Percentiles rank a stretch among this genome's conserved stretches.
Conservation (phyloP, 2,888 invertebrate species). For the Pterobdella sp. region DNA sequence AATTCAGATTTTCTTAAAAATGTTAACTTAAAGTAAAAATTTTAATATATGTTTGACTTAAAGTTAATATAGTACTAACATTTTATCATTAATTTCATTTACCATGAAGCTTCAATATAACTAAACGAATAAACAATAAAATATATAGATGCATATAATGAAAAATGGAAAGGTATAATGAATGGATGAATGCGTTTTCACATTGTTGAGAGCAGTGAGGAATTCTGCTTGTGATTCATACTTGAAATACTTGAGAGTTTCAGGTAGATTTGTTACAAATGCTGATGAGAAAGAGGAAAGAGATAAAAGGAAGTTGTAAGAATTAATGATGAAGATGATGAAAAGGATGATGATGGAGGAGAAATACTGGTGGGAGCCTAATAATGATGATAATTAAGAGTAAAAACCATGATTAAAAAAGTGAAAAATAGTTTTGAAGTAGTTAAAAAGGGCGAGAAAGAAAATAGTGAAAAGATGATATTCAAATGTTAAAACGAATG, state of each 20-base stretch:
- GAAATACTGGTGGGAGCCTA: not conserved
- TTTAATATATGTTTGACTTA: too few relatives aligned
- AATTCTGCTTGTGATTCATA: slow-evolving; percentile 13
- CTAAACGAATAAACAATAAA: too few relatives aligned
- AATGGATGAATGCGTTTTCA: too few relatives aligned
- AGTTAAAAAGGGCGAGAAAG: not conserved
- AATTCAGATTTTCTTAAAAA: too few relatives aligned
- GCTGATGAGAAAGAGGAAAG: not conserved
- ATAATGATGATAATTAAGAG: not conserved
- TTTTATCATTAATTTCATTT: too few relatives aligned
- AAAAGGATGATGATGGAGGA: not conserved
- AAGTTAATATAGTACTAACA: too few relatives aligned
- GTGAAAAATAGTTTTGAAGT: not conserved
- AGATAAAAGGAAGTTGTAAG: not conserved
- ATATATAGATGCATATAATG: too few relatives aligned
- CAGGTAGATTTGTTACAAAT: not conserved
- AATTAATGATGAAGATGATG: not conserved
- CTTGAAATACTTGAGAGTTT: not conserved
- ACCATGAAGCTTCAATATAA: too few relatives aligned
- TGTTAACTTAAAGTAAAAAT: too few relatives aligned
- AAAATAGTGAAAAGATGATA: not conserved
- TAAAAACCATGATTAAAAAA: not conserved
- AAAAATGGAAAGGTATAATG: too few relatives aligned
- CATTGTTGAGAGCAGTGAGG: too few relatives aligned
- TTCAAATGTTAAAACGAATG: not conserved